Percentiles rank a stretch among this genome's conserved stretches.
Conservation (phyloP, 2,113 vertebrate species). For the Oncorhynchus mykiss region DNA sequence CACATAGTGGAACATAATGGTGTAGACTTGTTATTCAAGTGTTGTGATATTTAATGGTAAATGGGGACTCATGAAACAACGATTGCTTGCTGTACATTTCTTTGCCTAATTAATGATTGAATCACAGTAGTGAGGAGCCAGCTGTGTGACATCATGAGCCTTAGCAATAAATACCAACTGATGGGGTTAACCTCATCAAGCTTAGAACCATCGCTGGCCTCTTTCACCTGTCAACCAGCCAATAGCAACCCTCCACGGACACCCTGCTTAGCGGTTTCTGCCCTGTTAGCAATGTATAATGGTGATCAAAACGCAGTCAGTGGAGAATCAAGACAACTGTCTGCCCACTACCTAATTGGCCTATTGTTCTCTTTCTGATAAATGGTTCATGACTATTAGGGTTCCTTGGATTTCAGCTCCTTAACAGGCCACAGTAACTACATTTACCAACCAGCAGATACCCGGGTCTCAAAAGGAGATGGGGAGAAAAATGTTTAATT, state of each 20-base stretch:
- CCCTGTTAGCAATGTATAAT: constrained; percentile 99
- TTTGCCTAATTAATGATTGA: constrained; percentile 93
- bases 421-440: constrained; percentile 96
- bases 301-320: constrained; percentile 99
- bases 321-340: constrained; percentile 98
- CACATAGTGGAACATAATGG: too few species aligned
- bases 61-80: constrained; percentile 69
- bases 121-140: constrained; percentile 79
- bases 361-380: constrained; percentile 97
- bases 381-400: constrained; percentile 86
- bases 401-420: constrained; percentile 85
- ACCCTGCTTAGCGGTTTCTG: constrained; percentile 86
- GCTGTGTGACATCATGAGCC: constrained; percentile 84
- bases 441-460: constrained; percentile 93
- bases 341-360: constrained; percentile 97
- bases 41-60: constrained; percentile 20
- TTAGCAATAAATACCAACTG: constrained; percentile 82
- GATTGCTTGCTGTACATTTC: constrained; percentile 75
- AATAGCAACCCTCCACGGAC: constrained; percentile 80
- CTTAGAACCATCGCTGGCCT: constrained; percentile 79
- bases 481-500: constrained; percentile 99
- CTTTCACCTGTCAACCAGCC: constrained; percentile 85
- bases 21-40: constrained; percentile 11
- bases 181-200: constrained; percentile 87
- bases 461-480: constrained; percentile 88